Evolutionary conservation across 2,888 invertebrate genomes (phyloP).

Genomic region (Ypsolopha sequella): DNA sequence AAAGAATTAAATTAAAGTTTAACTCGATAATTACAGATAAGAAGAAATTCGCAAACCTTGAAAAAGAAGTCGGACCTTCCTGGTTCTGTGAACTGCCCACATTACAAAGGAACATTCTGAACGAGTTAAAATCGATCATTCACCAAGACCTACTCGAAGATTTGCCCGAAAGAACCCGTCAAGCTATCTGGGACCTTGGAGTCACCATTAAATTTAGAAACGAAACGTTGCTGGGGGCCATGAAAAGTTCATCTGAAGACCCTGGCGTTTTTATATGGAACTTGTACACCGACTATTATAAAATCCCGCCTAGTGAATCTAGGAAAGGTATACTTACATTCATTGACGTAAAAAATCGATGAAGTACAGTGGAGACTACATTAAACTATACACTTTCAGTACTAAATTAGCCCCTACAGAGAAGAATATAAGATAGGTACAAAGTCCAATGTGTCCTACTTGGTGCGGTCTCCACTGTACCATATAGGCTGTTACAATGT

Average conservation of each 20-base stretch:
- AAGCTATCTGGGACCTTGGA: slow-evolving; percentile 39
- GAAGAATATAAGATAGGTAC: too few species aligned
- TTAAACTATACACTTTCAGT: too few species aligned
- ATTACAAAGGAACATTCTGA: slow-evolving; percentile 33
- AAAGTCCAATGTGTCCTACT: too few species aligned
- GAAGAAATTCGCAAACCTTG: slow-evolving; percentile 26
- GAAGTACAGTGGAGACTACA: too few species aligned
- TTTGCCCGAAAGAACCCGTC: slow-evolving; percentile 33
- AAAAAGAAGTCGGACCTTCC: slow-evolving; percentile 36
- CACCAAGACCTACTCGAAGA: slow-evolving; percentile 55
- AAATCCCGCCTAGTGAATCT: slow-evolving; percentile 33
- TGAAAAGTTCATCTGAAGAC: slow-evolving; percentile 36
- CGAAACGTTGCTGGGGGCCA: slow-evolving; percentile 33
- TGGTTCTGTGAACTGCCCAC: slow-evolving; percentile 51
- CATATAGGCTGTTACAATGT: too few species aligned
- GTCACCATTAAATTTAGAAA: slow-evolving; percentile 34
- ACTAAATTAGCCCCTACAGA: too few species aligned
- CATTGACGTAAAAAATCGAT: too few species aligned
- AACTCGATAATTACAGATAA: slow-evolving; percentile 18
- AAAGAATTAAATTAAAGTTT: too few species aligned
- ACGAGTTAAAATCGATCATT: slow-evolving; percentile 30
- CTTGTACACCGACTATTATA: slow-evolving; percentile 41
- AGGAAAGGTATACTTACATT: too few species aligned
- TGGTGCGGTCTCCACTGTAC: too few species aligned
- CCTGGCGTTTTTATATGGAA: slow-evolving; percentile 59